Evolutionary conservation across 2,113 vertebrate genomes (phyloP), one percentile per base, ranked within the genome.

Genomic region (Lasiurus borealis): DNA sequence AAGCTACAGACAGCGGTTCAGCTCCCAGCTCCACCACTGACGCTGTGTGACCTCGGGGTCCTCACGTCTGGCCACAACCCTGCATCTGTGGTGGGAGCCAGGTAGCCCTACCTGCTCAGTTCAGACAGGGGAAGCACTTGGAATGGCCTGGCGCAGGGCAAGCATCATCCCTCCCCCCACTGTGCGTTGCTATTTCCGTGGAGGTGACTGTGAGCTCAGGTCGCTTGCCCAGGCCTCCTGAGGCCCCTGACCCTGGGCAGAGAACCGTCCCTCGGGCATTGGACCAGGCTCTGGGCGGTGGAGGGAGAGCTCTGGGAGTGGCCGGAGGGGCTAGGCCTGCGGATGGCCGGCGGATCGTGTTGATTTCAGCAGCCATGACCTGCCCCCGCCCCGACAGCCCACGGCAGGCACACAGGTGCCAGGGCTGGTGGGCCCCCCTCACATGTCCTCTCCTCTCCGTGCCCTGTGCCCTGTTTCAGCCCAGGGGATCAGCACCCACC

Each of bases 381-480:
- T 0, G 14, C 21, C 25, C 16, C 21, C 0, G 0, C 0, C 40
- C 29, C 34, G 31, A 48, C 66, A 44, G 66, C 73, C 68, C 18
- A 13, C 23, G 0, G 0, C 0, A 0, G 40, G 89, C 85, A 5
- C 71, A 27, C 29, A 8, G 62, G 40, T 21, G 5, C 44, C 1
- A 29, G 27, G 6, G 13, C 82, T 18, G 19, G 36, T 29, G 23
- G 25, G 19, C 18, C 8, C 21, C 54, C 2, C 27, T 36, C 40
- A n/a, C 76, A 9, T 6, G 8, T 25, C n/a, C 0, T 0, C 9
- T 76, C 50, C 68, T 90, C 23, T 80, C 0, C 14, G 36, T 29
- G 57, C 0, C 0, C 0, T 0, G 3, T 91, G 90, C 78, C 85
- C 93, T 94, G 57, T 44, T 71, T 11, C 34, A 29, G 48, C 88